Evolutionary conservation across 2,888 invertebrate genomes (phyloP).

Genomic region (Caenorhabditis panamensis): DNA sequence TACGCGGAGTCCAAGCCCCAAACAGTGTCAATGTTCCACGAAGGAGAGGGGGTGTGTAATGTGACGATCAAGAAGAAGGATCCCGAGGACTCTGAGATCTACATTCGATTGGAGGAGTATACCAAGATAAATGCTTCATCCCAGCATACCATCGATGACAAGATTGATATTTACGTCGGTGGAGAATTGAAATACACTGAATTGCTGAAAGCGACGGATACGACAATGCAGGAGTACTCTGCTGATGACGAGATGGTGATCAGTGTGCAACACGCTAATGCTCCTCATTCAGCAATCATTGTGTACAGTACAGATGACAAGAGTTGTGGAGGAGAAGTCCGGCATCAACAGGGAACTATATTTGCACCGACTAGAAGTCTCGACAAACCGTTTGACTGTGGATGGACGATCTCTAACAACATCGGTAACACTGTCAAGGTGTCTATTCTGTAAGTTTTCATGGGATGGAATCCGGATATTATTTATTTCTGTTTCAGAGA

Average conservation of each 20-base stretch:
- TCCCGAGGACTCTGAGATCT: conserved; percentile 50
- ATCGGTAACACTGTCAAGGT: conserved; percentile 36
- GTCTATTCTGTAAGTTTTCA: conserved; percentile 25
- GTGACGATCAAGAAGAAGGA: conserved; percentile 61
- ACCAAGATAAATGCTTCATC: conserved; percentile 29
- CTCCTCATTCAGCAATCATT: conserved; percentile 45
- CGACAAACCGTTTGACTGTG: conserved; percentile 48
- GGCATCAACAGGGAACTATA: conserved; percentile 40
- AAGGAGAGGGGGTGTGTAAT: conserved; percentile 54
- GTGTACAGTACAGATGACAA: conserved; percentile 47
- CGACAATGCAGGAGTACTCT: conserved; percentile 50
- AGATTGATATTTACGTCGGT: conserved; percentile 43
- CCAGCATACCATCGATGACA: conserved; percentile 32
- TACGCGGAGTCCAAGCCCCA: conserved; percentile 62
- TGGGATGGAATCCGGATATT: not conserved
- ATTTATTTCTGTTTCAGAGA: conserved; percentile 11
- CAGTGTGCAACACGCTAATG: conserved; percentile 42
- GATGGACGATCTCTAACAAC: conserved; percentile 49
- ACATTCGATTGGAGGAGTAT: conserved; percentile 38
- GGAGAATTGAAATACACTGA: conserved; percentile 46
- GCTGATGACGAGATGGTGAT: conserved; percentile 37
- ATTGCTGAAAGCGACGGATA: conserved; percentile 37
- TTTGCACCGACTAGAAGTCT: conserved; percentile 18
- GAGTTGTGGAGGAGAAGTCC: conserved; percentile 60
- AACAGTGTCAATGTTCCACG: conserved; percentile 34